These are phyloP conservation scores for Lasioglossum zephyrum DNA, from an alignment of 2,888 invertebrate species.

Conservation along the genomic window DNA sequence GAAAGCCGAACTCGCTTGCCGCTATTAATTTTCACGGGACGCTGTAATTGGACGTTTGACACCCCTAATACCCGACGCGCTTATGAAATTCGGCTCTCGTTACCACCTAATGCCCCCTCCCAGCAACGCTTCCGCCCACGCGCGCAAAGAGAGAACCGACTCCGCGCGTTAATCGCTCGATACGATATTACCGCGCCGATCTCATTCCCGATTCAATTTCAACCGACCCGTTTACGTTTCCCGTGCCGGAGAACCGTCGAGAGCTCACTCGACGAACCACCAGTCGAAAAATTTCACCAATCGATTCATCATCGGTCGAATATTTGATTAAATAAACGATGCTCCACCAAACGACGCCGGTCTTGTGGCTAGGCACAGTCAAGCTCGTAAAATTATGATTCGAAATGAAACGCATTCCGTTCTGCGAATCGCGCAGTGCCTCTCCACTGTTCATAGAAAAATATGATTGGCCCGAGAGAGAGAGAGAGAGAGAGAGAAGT, in stretches of 20 bases:
- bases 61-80: conserved; percentile 60
- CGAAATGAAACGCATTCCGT: neutral
- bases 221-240: conserved; percentile 41
- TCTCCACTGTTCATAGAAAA: no score
- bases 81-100: conserved; percentile 62
- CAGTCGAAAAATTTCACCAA: conserved; percentile 36
- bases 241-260: neutral
- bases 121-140: neutral
- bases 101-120: conserved; percentile 13
- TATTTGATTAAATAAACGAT: conserved; percentile 58
- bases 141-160: conserved; percentile 8
- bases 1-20: conserved; percentile 40
- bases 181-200: conserved; percentile 44
- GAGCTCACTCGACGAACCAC: conserved; percentile 23
- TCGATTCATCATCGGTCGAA: conserved; percentile 57
- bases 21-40: conserved; percentile 63
- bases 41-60: conserved; percentile 69
- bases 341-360: conserved; percentile 4
- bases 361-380: neutral
- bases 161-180: conserved; percentile 49
- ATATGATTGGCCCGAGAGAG: neutral
- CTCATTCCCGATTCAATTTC: conserved; percentile 52
- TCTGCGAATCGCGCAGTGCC: neutral
- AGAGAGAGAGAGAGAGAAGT: neutral
- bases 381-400: conserved; percentile 31